A percentile compares a stretch with the other conserved stretches of the same genome.
Evolutionary conservation across 2,113 vertebrate species (phyloP).

Genomic region (Centropus bengalensis): DNA sequence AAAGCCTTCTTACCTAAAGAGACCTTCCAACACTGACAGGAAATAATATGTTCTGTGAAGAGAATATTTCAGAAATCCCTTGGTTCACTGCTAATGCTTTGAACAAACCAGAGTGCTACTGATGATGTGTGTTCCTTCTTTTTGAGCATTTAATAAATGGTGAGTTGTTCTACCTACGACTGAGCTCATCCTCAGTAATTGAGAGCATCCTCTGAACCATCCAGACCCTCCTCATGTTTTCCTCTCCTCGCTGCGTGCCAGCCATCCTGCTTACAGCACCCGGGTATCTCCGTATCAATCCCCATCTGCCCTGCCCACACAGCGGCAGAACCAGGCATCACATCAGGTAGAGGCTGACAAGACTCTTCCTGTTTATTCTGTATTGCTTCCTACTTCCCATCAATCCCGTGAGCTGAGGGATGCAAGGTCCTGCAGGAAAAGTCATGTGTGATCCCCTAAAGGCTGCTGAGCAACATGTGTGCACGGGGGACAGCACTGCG

Average conservation of each 20-base stretch:
- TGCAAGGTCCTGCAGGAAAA: slow-evolving; percentile 45
- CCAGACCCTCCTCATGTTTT: neutral
- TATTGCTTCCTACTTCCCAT: slow-evolving; percentile 38
- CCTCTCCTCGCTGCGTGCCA: neutral
- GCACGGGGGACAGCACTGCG: neutral
- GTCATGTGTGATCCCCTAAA: slow-evolving; percentile 47
- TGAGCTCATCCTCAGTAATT: neutral
- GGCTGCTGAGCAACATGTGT: neutral
- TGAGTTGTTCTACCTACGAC: neutral
- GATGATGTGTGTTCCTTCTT: neutral
- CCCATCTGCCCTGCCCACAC: neutral
- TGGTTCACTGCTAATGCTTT: too few relatives aligned
- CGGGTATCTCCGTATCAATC: neutral
- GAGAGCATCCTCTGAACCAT: neutral
- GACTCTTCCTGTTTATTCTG: slow-evolving; percentile 16
- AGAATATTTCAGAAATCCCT: neutral
- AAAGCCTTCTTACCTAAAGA: neutral
- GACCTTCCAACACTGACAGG: neutral
- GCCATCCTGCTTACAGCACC: neutral
- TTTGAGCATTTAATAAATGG: neutral
- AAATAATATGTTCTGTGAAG: neutral
- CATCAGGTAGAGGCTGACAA: neutral
- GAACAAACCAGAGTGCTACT: neutral
- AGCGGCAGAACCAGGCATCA: neutral
- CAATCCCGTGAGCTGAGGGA: neutral